Conservation (phyloP, 53 echinoderm and acorn worm species). For the Actinopyga echinites region DNA sequence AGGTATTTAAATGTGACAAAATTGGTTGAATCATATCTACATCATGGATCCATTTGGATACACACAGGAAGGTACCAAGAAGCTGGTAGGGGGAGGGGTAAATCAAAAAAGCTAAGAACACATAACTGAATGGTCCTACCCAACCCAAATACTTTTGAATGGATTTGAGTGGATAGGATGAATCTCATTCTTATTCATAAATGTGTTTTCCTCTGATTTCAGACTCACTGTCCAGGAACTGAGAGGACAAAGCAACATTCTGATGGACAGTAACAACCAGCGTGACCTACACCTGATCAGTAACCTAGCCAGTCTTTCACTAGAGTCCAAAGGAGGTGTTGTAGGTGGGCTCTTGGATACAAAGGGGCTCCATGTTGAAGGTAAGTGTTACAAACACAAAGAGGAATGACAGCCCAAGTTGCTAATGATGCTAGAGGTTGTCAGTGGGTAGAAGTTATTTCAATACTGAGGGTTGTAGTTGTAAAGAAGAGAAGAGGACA, state of each 20-base stretch:
- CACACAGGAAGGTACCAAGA: too few relatives aligned
- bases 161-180: neutral
- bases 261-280: conserved; percentile 76
- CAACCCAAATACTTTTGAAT: too few relatives aligned
- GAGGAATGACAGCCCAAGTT: conserved; percentile 1
- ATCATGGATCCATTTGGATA: too few relatives aligned
- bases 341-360: conserved; percentile 74
- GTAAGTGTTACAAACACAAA: neutral
- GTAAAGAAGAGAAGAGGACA: too few relatives aligned
- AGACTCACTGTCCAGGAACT: conserved; percentile 69
- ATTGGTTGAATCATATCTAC: too few relatives aligned
- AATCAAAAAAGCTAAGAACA: too few relatives aligned
- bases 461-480: too few relatives aligned
- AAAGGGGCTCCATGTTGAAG: conserved; percentile 10
- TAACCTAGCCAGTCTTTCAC: conserved; percentile 63
- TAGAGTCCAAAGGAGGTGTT: conserved; percentile 93
- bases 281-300: conserved; percentile 66
- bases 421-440: neutral
- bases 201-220: neutral
- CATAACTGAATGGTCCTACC: too few relatives aligned
- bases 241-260: conserved; percentile 69
- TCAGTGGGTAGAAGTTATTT: neutral
- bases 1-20: too few relatives aligned
- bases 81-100: too few relatives aligned
- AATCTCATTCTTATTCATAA: too few relatives aligned